These are phyloP conservation scores for Drosophila pachea DNA, from an alignment of 1,140 invertebrate species.

Conservation along the genomic window DNA sequence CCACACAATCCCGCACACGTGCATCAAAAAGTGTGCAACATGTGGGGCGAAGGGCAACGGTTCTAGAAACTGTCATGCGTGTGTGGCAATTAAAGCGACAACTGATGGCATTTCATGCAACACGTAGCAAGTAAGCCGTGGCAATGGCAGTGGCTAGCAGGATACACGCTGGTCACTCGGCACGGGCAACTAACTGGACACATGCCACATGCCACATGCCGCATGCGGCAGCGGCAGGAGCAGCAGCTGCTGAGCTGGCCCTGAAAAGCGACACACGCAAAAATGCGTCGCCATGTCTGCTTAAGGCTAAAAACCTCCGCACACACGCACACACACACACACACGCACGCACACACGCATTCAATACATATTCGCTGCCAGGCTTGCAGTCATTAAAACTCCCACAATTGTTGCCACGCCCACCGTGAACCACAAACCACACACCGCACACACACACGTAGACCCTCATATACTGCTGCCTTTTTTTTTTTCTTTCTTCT, in stretches of 20 bases:
- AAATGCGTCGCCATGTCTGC: conserved; percentile 25
- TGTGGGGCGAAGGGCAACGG: not conserved
- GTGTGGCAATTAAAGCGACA: conserved; percentile 44
- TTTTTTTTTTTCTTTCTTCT: conserved; percentile 14
- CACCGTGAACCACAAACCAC: conserved; percentile 26
- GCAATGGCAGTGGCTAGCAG: not conserved
- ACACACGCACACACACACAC: conserved; percentile 8
- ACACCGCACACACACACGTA: conserved; percentile 2
- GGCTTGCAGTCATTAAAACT: conserved; percentile 39
- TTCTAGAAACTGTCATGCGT: conserved; percentile 43
- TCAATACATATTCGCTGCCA: not conserved
- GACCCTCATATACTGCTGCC: conserved; percentile 1
- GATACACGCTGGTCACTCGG: conserved; percentile 4
- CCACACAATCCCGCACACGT: not conserved
- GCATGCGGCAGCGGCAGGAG: too few relatives aligned
- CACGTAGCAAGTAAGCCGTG: conserved; percentile 22
- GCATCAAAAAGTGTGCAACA: conserved; percentile 7
- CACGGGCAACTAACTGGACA: conserved; percentile 26
- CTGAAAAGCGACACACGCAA: conserved; percentile 27
- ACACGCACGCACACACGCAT: conserved; percentile 1
- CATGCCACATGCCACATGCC: conserved; percentile 31
- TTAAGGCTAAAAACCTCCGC: conserved; percentile 19
- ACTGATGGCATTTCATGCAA: conserved; percentile 43
- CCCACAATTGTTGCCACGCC: conserved; percentile 35
- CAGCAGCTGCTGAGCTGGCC: conserved; percentile 9